Evolutionary conservation across 2,888 invertebrate genomes (phyloP), one percentile per base, ranked within the genome.

Genomic region (Fragum whitleyi): DNA sequence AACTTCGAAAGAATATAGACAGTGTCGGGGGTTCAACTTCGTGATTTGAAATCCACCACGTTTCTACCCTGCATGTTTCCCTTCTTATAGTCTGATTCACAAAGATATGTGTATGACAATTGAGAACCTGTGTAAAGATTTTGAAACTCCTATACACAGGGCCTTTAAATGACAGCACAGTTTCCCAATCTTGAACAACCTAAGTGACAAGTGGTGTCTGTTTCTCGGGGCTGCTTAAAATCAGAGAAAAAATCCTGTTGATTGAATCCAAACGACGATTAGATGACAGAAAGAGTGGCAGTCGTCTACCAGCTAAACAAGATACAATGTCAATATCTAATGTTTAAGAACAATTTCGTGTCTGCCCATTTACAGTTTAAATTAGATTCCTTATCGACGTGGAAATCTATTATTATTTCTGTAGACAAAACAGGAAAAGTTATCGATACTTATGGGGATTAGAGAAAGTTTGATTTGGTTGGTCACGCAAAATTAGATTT

Each of bases 301-400:
- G n/a, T 47, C n/a, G n/a, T 47, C 47, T 47, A 47, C n/a, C 47
- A n/a, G 14, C 5, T 9, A 19, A 47, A 47, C 47, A n/a, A 47
- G 19, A 47, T 14, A 47, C 19, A 47, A 47, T n/a, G 47, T 47
- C 47, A 47, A 47, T 47, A 47, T 47, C 47, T 47, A 47, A 47
- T 47, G 47, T 47, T 47, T 47, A 47, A 47, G n/a, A 5, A 47
- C 47, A 14, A 14, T 47, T 2, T 47, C 47, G 47, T 47, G 47
- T 47, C 47, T 47, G 47, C n/a, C 47, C 47, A 47, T 47, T 47
- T n/a, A 19, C 47, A 47, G 47, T 47, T 47, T 14, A 47, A 47
- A 47, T 47, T 47, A 47, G 47, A 47, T 47, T 47, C 14, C n/a
- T 47, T 47, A 47, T 47, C 47, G 47, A 47, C 47, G 47, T 47